Percentiles rank a stretch among this genome's conserved stretches.
phyloP scores from a whole-genome alignment of 1,140 invertebrate species.

The Oryzaephilus surinamensis region DNA sequence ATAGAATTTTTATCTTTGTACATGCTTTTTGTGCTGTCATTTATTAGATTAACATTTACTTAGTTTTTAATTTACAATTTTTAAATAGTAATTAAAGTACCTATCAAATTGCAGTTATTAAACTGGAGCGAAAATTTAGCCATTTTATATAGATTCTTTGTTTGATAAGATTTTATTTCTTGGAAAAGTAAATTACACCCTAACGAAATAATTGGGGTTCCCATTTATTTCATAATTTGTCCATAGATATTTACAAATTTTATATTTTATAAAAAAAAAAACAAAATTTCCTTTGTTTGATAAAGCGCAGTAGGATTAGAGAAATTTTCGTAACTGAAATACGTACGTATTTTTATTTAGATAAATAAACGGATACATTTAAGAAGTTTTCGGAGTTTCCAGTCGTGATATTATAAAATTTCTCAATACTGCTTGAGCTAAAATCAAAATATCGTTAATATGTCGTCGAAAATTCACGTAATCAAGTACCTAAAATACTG shows the following conservation, averaged over 20 bases:
- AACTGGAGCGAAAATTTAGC: not conserved
- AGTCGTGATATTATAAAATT: constrained; percentile 23
- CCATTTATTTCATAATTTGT: not conserved
- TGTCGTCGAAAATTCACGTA: not conserved
- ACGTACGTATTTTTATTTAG: no score
- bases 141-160: no score
- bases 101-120: constrained; percentile 1
- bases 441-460: constrained; percentile 27
- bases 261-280: not conserved
- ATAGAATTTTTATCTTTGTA: constrained; percentile 2
- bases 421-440: constrained; percentile 46
- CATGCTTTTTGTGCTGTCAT: not conserved
- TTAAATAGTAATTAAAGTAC: constrained; percentile 1
- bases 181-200: no score
- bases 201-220: not conserved
- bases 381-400: constrained; percentile 8
- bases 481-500: constrained; percentile 42
- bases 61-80: not conserved
- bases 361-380: not conserved
- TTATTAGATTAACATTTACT: not conserved
- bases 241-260: constrained; percentile 1
- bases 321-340: no score
- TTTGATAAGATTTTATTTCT: no score
- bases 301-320: no score
- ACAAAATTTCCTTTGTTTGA: no score